These are phyloP conservation scores for Lepidocolaptes lacrymiger DNA, from an alignment of 2,797 vertebrate species.

Conservation along the genomic window DNA sequence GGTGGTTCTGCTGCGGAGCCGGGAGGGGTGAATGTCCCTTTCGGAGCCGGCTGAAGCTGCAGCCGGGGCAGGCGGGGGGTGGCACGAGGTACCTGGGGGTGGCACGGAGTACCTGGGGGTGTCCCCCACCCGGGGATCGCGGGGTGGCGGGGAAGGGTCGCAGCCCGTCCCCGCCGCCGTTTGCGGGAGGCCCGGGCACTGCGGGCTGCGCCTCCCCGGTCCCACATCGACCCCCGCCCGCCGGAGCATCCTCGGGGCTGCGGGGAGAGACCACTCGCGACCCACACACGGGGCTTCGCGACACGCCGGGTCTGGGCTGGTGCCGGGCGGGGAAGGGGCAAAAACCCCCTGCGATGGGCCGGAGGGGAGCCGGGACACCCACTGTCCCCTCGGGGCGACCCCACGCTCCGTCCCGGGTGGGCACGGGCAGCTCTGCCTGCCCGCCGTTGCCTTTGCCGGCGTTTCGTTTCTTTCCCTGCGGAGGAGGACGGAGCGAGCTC, in stretches of 20 bases:
- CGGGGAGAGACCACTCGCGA: neutral
- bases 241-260: neutral
- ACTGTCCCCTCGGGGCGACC: accelerated
- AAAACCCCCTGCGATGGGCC: accelerated
- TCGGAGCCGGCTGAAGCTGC: neutral
- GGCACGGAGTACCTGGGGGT: neutral
- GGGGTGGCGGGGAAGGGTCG: accelerated
- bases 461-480: accelerated
- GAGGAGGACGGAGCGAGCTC: neutral
- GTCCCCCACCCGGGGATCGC: too few relatives aligned
- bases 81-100: too few relatives aligned
- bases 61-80: too few relatives aligned
- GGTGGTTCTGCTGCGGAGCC: neutral
- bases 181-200: neutral
- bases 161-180: neutral
- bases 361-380: accelerated
- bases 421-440: too few relatives aligned
- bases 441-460: too few relatives aligned
- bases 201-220: too few relatives aligned
- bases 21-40: too few relatives aligned
- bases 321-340: neutral
- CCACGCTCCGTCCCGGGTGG: neutral
- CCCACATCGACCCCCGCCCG: neutral
- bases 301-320: too few relatives aligned
- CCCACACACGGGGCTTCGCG: neutral